A percentile compares a stretch with the other conserved stretches of the same genome.
phyloP scores from a whole-genome alignment of 2,113 vertebrate genomes.

The Arothron firmamentum region DNA sequence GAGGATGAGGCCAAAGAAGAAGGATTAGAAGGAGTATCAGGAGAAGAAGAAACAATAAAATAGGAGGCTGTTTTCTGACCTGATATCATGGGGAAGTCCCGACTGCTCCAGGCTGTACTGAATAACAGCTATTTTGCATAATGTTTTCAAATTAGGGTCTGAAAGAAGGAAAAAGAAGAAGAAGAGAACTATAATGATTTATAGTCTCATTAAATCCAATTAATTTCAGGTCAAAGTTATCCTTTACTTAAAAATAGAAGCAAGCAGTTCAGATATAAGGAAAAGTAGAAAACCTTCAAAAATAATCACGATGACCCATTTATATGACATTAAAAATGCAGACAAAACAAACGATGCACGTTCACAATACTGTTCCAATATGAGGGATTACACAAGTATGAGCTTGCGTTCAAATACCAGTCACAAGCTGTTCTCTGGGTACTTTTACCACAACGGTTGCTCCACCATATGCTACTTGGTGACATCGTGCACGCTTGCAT shows the following conservation, averaged over 20 bases:
- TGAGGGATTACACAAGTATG: not conserved
- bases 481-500: slow-evolving; percentile 6
- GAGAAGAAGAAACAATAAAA: not conserved
- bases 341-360: not conserved
- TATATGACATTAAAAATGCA: not conserved
- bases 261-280: slow-evolving; percentile 6
- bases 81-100: slow-evolving; percentile 95
- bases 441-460: slow-evolving; percentile 14
- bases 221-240: slow-evolving; percentile 23
- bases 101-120: slow-evolving; percentile 97
- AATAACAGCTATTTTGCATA: slow-evolving; percentile 97
- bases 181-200: slow-evolving; percentile 26
- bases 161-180: slow-evolving; percentile 35
- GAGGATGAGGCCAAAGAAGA: too few relatives aligned
- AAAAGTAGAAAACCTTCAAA: not conserved
- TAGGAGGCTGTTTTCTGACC: slow-evolving; percentile 72
- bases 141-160: slow-evolving; percentile 97
- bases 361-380: not conserved
- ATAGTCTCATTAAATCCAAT: slow-evolving; percentile 20
- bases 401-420: slow-evolving; percentile 18
- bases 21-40: too few relatives aligned
- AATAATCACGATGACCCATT: slow-evolving; percentile 5
- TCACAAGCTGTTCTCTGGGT: slow-evolving; percentile 10
- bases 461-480: slow-evolving; percentile 52
- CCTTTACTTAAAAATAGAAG: slow-evolving; percentile 25